Percentiles rank a stretch among this genome's conserved stretches.
These are phyloP conservation scores for Nephrotoma flavescens DNA, from an alignment of 2,888 invertebrate genomes.

Conservation along the genomic window DNA sequence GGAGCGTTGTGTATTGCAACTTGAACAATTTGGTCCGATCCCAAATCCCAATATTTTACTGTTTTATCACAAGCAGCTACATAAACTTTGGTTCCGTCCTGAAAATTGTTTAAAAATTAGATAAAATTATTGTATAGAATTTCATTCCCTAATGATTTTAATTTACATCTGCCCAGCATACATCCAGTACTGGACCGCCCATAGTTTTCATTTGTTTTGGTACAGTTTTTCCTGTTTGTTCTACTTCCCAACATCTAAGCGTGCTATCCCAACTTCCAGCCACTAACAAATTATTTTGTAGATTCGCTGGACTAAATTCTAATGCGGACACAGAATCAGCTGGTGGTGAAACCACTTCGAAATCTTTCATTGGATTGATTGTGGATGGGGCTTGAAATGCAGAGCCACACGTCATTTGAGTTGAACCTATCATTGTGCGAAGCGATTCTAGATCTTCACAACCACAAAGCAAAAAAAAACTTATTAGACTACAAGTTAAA, in stretches of 20 bases:
- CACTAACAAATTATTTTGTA: constrained; percentile 80
- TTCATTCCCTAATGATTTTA: constrained; percentile 19
- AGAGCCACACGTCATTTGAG: background rate
- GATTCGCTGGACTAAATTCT: constrained; percentile 80
- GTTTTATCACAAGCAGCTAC: constrained; percentile 87
- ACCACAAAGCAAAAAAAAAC: too few species aligned
- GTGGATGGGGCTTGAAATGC: constrained; percentile 12
- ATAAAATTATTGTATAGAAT: constrained; percentile 1
- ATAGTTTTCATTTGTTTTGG: constrained; percentile 93
- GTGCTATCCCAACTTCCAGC: constrained; percentile 92
- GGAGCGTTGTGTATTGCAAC: constrained; percentile 93
- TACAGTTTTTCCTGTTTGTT: constrained; percentile 78
- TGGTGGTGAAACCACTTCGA: constrained; percentile 88
- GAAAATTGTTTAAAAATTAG: constrained; percentile 17
- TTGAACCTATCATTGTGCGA: background rate
- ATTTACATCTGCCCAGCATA: constrained; percentile 88
- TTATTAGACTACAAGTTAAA: too few species aligned
- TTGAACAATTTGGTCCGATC: constrained; percentile 80
- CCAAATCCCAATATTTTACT: constrained; percentile 87
- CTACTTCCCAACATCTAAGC: constrained; percentile 56
- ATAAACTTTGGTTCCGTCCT: constrained; percentile 83
- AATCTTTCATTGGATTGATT: constrained; percentile 64
- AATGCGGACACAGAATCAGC: constrained; percentile 92
- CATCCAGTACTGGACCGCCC: constrained; percentile 87
- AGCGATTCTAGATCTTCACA: too few species aligned